A percentile compares a stretch with the other conserved stretches of the same genome.
Evolutionary conservation across 2,113 vertebrate genomes (phyloP).

Genomic region (Pongo pygmaeus): DNA sequence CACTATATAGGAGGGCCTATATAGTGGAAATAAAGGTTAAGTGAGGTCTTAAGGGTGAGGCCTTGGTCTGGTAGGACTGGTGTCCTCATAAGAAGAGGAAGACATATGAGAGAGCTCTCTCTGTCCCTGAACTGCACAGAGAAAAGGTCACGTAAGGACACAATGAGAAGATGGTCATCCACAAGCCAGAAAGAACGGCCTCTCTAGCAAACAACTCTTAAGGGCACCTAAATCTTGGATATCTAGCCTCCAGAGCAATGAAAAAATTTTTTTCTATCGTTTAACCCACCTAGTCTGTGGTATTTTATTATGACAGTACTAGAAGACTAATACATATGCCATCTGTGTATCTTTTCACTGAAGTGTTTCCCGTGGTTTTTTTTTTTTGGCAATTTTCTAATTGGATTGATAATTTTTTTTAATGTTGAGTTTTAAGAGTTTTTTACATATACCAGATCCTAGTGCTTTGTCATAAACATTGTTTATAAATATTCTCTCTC

Average conservation of each 20-base stretch:
- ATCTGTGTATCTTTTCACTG: not conserved
- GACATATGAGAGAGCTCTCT: not conserved
- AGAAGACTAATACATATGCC: not conserved
- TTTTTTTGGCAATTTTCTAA: not conserved
- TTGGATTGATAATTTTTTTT: not conserved
- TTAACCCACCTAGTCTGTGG: not conserved
- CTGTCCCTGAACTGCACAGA: not conserved
- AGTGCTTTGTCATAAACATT: not conserved
- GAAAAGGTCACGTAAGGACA: not conserved
- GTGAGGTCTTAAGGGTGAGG: not conserved
- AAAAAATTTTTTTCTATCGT: no score
- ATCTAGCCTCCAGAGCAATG: not conserved
- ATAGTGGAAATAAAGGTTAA: not conserved
- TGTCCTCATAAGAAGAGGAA: not conserved
- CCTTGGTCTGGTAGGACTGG: not conserved
- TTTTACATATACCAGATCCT: not conserved
- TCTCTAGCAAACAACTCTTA: not conserved
- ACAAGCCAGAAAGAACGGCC: not conserved
- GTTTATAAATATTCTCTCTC: not conserved
- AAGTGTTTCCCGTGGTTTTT: not conserved
- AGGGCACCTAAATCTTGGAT: not conserved
- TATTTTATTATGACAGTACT: not conserved
- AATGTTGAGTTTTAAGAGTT: not conserved
- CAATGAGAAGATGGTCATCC: no score
- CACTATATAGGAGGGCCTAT: no score